phyloP scores from a whole-genome alignment of 2,888 invertebrate species.

The Erynnis tages region DNA sequence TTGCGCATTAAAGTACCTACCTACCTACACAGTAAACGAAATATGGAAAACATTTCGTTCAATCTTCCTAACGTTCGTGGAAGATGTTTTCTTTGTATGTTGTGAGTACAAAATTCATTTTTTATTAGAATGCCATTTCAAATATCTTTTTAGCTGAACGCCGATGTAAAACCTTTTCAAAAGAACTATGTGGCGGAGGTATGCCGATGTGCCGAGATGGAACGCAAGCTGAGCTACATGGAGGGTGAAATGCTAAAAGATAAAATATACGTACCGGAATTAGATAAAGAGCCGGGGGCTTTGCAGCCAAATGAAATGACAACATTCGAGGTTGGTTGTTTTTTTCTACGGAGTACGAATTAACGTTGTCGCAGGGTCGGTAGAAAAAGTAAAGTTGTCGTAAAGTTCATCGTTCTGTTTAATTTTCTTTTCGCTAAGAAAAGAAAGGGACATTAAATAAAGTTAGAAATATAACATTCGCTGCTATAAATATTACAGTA shows the following conservation, averaged over 20 bases:
- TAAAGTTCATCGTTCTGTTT: too few species aligned
- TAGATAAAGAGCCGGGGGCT: slow-evolving; percentile 83
- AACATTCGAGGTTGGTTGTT: slow-evolving; percentile 85
- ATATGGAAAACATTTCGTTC: slow-evolving; percentile 6
- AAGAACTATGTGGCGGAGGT: slow-evolving; percentile 91
- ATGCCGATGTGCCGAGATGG: slow-evolving; percentile 92
- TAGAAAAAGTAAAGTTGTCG: too few species aligned
- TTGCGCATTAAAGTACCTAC: slow-evolving; percentile 15
- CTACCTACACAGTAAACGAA: neutral
- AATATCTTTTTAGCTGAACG: slow-evolving; percentile 48
- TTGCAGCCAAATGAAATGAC: slow-evolving; percentile 87
- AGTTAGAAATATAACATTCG: too few species aligned
- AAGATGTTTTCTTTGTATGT: slow-evolving; percentile 4
- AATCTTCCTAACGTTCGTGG: slow-evolving; percentile 7
- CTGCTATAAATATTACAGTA: too few species aligned
- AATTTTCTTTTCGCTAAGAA: too few species aligned
- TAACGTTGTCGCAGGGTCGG: neutral
- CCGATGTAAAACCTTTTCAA: slow-evolving; percentile 88
- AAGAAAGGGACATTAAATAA: too few species aligned
- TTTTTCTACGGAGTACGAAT: neutral
- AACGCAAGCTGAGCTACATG: slow-evolving; percentile 88
- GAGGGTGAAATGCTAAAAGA: slow-evolving; percentile 89
- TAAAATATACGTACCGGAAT: slow-evolving; percentile 83
- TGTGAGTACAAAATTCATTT: neutral
- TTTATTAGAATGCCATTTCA: slow-evolving; percentile 14